Conservation (phyloP, 2,113 vertebrate genomes). For the Montifringilla adamsi region DNA sequence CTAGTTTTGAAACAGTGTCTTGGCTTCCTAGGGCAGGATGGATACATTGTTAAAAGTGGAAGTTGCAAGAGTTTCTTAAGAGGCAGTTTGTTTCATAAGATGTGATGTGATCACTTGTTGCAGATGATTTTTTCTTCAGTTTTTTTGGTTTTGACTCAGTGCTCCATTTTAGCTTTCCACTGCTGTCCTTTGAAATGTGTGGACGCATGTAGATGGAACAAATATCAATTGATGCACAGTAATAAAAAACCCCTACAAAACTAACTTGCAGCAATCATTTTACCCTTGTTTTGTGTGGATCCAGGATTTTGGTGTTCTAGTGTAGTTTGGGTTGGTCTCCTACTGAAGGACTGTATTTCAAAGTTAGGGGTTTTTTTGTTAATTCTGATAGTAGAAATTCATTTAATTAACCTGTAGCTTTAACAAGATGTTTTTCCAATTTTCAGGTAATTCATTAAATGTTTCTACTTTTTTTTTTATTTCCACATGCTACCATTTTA, state of each 20-base stretch:
- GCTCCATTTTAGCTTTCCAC: not conserved
- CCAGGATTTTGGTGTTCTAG: not conserved
- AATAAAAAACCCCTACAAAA: not conserved
- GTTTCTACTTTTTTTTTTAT: constrained; percentile 46
- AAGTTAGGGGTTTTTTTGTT: not conserved
- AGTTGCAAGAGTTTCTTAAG: constrained; percentile 39
- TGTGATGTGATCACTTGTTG: not conserved
- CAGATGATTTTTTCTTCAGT: not conserved
- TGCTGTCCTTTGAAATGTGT: not conserved
- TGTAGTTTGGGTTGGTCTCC: not conserved
- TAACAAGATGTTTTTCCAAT: not conserved
- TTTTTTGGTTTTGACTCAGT: not conserved
- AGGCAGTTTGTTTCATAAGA: constrained; percentile 36
- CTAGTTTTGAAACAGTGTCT: not conserved
- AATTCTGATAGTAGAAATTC: not conserved
- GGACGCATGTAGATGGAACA: not conserved
- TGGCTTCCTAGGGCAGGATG: not conserved
- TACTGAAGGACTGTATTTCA: not conserved
- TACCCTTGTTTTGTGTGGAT: not conserved
- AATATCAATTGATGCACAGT: not conserved
- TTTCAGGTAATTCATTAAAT: constrained; percentile 41
- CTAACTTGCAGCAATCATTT: not conserved
- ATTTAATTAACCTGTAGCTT: constrained; percentile 2
- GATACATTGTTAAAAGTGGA: constrained; percentile 22
- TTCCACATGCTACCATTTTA: constrained; percentile 71